Base-by-base conservation (phyloP, 2,888 invertebrate species). In the Salpingus planirostris region DNA sequence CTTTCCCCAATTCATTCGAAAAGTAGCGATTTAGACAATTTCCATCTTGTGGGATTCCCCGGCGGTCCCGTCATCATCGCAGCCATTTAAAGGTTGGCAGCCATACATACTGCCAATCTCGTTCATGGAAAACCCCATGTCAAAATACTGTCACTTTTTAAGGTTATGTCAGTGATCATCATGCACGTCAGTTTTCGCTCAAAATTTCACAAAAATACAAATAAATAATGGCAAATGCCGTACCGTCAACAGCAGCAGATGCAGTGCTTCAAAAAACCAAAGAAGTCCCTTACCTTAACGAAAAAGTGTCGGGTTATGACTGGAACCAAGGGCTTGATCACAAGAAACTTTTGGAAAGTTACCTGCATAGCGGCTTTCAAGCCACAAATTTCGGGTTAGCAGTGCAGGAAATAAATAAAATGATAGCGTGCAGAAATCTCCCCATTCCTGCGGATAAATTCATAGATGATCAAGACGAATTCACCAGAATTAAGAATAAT, bases 311-410 rank as follows among this genome's bases (percentile, higher is more conserved):
- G 42, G 97, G 96, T 3, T 97, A 95, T 64, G 90, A 98, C 57
- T 98, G 92, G 77, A 91, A 91, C 60, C 68, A 78, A 46, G 87
- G 95, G 25, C 66, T 93, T 4, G 76, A 97, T 62, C 93, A 92
- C 61, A 77, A 83, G 43, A 77, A 79, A 52, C 65, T 98, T 31
- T 70, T 98, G 24, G 70, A 82, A 43, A 80, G 83, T 14, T 98
- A 85, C 61, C 60, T 72, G 15, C 70, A 73, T 33, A 84, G 84
- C 11, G 98, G 98, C n/a, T 97, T 98, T 65, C 98, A 98, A 71
- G 95, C 97, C 1, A 93, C 95, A 1, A 92, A 84, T 70, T 86
- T 97, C 59, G 95, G 91, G 0, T 67, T 80, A 52, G 92, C 95
- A 0, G 80, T 97, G 0, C 70, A 80, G 29, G 95, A 96, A 73